phyloP scores from a whole-genome alignment of 2,113 vertebrate genomes.

The Nothoprocta pentlandii region DNA sequence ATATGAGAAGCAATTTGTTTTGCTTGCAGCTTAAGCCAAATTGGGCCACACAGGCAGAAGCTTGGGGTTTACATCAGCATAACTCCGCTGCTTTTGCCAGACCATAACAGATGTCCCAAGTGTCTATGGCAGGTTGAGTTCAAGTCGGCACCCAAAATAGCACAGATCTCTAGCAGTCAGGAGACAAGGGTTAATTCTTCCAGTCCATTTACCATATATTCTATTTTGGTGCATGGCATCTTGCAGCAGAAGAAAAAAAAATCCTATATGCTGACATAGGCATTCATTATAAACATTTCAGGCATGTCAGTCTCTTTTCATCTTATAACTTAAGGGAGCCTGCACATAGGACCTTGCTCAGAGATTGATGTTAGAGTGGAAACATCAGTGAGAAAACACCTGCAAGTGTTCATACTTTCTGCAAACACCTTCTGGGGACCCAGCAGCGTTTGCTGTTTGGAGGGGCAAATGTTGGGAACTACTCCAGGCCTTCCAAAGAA shows the following conservation, averaged over 20 bases:
- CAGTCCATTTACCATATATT: slow-evolving; percentile 1
- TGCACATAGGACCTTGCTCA: not conserved
- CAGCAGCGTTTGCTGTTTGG: not conserved
- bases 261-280: not conserved
- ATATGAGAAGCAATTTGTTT: not conserved
- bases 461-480: not conserved
- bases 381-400: not conserved
- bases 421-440: not conserved
- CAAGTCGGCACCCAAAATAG: not conserved
- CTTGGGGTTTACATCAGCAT: slow-evolving; percentile 38
- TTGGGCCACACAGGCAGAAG: slow-evolving; percentile 43
- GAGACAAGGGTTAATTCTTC: slow-evolving; percentile 35
- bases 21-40: slow-evolving; percentile 32
- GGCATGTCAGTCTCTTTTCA: slow-evolving; percentile 9
- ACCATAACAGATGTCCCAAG: slow-evolving; percentile 29
- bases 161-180: not conserved
- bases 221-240: not conserved
- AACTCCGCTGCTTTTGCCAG: slow-evolving; percentile 36
- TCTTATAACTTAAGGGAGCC: slow-evolving; percentile 15
- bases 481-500: not conserved
- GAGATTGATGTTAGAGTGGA: not conserved
- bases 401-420: not conserved
- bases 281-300: slow-evolving; percentile 7
- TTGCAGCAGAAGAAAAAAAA: not conserved
- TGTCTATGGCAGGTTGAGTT: slow-evolving; percentile 49